Base-by-base conservation (phyloP, 2,888 invertebrate species). In the Andrena praecox region DNA sequence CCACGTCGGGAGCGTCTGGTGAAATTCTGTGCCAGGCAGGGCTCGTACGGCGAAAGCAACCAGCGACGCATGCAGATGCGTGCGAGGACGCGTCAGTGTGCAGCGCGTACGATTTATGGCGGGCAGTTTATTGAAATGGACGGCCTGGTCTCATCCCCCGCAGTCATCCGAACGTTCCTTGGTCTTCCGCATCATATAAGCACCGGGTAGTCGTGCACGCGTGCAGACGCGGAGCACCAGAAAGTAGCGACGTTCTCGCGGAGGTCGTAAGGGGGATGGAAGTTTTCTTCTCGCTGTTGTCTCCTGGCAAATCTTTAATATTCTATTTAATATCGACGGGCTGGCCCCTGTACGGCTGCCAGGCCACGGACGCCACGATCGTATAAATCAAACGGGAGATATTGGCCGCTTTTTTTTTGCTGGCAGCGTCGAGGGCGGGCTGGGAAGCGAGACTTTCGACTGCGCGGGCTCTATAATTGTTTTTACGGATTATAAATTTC, bases 401-500 rank as follows among this genome's bases (percentile, higher is more conserved):
- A 93, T 93, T 93, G 92, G 92, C 88, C 91, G 91, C 90, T 92
- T 92, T 93, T 92, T 90, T 92, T 93, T 93, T 91, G 87, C 54
- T 80, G 84, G 82, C 66, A 73, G 63, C 77, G 20, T 10, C 12
- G 20, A 8, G 20, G 29, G 24, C 6, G 24, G 54, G 33, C 2
- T 20, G 20, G 67, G 67, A 42, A 60, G 42, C 85, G 87, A 75
- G 79, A 77, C 77, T 10, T 73, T 69, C 80, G 69, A 66, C 73
- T 12, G 56, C 79, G 87, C 81, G 83, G 87, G 82, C 78, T 83
- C 86, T 88, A 90, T 93, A 93, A 93, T 93, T 93, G 93, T 93
- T 93, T 93, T 93, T 92, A 92, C 91, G 92, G 93, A 93, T 93
- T 93, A 93, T 93, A 93, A 93, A 93, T 93, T 93, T 92, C 88